Evolutionary conservation across 2,888 invertebrate genomes (phyloP).

Genomic region (Macrosiphum euphorbiae): DNA sequence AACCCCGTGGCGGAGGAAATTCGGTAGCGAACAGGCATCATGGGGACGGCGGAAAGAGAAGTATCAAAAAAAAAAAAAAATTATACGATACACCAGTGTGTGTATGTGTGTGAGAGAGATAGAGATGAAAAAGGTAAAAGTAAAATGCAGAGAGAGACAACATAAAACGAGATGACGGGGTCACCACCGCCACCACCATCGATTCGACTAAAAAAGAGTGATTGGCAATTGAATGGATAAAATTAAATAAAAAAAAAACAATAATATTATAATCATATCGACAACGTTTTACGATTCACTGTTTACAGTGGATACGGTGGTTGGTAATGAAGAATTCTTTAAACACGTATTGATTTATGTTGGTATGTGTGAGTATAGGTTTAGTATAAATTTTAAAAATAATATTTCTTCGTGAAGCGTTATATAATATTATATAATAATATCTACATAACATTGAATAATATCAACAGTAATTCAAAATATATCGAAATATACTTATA

Average conservation of each 20-base stretch:
- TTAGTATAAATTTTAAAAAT: neutral
- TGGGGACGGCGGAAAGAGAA: neutral
- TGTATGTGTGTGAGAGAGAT: neutral
- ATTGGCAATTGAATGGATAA: neutral
- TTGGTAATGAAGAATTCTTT: too few relatives aligned
- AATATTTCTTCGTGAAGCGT: neutral
- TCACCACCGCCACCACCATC: neutral
- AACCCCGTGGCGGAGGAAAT: constrained; percentile 19
- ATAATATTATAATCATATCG: neutral
- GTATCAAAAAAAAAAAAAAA: constrained; percentile 31
- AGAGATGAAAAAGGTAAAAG: neutral
- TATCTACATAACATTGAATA: neutral
- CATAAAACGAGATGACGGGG: neutral
- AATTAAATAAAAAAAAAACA: constrained; percentile 17
- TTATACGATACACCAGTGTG: neutral
- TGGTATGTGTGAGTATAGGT: neutral
- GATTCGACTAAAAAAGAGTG: constrained; percentile 23
- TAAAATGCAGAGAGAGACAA: neutral
- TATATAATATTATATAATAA: neutral
- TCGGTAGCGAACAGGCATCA: neutral
- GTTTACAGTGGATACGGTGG: neutral
- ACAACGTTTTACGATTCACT: neutral
- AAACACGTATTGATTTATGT: neutral
- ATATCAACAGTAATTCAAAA: neutral
- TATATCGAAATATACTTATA: neutral